phyloP scores from a whole-genome alignment of 2,113 vertebrate genomes.

The Sylvietta virens region DNA sequence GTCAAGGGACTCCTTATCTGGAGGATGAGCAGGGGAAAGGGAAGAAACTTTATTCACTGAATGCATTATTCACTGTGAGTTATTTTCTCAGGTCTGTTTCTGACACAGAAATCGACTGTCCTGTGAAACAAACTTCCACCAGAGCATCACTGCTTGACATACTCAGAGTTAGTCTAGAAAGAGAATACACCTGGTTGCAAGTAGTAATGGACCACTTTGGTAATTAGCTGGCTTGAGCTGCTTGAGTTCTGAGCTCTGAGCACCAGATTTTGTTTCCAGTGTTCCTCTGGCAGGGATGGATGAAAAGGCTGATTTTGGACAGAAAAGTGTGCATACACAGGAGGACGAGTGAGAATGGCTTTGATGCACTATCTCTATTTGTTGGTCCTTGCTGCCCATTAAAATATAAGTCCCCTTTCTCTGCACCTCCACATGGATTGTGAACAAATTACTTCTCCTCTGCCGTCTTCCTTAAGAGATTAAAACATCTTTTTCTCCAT shows the following conservation, averaged over 20 bases:
- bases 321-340: neutral
- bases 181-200: neutral
- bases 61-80: neutral
- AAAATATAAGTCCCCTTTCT: neutral
- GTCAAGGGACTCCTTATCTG: neutral
- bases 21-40: neutral
- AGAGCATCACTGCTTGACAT: neutral
- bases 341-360: neutral
- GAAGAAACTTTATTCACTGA: neutral
- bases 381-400: neutral
- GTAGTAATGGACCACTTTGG: neutral
- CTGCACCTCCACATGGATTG: neutral
- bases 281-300: neutral
- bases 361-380: neutral
- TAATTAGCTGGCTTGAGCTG: neutral
- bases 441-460: neutral
- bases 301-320: neutral
- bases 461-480: neutral
- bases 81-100: neutral
- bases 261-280: neutral
- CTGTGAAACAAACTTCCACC: neutral
- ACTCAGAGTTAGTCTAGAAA: neutral
- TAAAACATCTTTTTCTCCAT: neutral
- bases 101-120: neutral
- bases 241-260: neutral